These are phyloP conservation scores for Elgaria multicarinata DNA, from an alignment of 2,113 vertebrate species.

Conservation along the genomic window DNA sequence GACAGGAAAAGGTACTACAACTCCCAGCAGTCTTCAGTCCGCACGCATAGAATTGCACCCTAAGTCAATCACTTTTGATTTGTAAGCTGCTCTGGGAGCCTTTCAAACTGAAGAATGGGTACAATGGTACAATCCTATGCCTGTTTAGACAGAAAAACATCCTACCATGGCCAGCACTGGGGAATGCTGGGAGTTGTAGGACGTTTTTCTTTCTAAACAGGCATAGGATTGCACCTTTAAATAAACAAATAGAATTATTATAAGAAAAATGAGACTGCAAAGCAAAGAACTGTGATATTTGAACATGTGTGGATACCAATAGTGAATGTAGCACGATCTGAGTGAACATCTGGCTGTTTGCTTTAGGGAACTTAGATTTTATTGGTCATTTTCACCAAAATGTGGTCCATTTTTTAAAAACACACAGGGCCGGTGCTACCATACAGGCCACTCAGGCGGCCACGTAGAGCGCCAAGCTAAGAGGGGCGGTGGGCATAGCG, in stretches of 20 bases:
- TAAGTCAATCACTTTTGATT: not conserved
- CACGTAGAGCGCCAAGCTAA: no score
- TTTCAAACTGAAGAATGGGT: not conserved
- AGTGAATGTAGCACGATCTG: not conserved
- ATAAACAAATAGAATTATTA: not conserved
- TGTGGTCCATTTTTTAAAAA: not conserved
- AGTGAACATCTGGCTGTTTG: not conserved
- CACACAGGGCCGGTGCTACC: no score
- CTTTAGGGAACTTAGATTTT: not conserved
- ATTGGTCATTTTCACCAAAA: not conserved
- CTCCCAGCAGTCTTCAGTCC: no score
- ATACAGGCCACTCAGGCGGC: no score
- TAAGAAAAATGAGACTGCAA: not conserved
- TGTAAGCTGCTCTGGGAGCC: not conserved
- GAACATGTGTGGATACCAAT: not conserved
- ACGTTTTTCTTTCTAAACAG: no score
- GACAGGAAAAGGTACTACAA: no score
- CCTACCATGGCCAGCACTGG: no score
- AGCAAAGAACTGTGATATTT: not conserved
- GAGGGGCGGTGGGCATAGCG: no score
- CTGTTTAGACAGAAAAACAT: no score
- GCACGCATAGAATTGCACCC: no score
- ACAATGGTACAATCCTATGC: no score
- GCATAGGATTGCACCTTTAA: not conserved
- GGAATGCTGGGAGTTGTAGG: no score